Evolutionary conservation across 1,140 invertebrate species (phyloP), one percentile per base, ranked within the genome.

Genomic region (Drosophila pseudoananassae): DNA sequence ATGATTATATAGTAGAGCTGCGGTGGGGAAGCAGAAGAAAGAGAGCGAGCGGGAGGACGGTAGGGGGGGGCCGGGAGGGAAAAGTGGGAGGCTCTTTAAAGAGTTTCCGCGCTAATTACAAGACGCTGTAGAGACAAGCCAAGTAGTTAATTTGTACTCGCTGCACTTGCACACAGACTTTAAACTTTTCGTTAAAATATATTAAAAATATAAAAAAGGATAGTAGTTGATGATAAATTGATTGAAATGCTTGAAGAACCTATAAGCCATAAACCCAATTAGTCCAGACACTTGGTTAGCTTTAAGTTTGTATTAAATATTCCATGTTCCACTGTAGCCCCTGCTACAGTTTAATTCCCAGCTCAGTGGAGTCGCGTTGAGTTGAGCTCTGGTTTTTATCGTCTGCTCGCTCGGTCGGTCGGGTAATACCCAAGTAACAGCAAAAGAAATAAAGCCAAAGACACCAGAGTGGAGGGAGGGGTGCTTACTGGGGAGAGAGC

Each of bases 341-440:
- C n/a, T n/a, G n/a, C n/a, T n/a, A n/a, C n/a, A n/a, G n/a, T n/a
- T 49, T 61, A 49, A 50, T 69, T 57, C 60, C 36, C 47, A 54
- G 46, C 72, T 55, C 59, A 33, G 38, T 63, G 33, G 17, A 17
- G 33, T 60, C 27, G n/a, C 27, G 58, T 51, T 45, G 15, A 20
- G 33, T 43, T 66, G 31, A 64, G 63, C 78, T 81, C 56, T 64
- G 71, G 59, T 76, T 80, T 80, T 76, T 68, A 80, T 61, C 63
- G 74, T 80, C 65, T 80, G 72, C 57, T 45, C 60, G 25, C 5
- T 27, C 6, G 25, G 25, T 9, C 6, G 36, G 68, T 50, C 70
- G 73, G 63, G 82, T 78, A 85, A 81, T 85, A 87, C n/a, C n/a
- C n/a, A 85, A 85, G 79, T 87, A 84, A 84, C 80, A 87, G 77